phyloP scores from a whole-genome alignment of 2,113 vertebrate genomes.

The Mustela lutreola region DNA sequence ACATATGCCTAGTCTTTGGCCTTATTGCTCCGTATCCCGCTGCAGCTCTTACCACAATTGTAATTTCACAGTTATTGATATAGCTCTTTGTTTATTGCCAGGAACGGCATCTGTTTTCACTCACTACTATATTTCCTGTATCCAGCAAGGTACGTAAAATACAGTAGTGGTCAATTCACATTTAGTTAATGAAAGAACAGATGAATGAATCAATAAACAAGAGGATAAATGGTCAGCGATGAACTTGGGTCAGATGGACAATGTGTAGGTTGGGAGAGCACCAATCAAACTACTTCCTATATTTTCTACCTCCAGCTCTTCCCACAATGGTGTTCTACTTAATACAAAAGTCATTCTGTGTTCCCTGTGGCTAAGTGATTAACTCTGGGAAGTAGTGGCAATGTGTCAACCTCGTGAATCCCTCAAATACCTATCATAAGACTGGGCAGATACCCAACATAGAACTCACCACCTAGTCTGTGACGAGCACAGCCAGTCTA shows the following conservation, averaged over 20 bases:
- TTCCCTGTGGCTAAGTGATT: background rate
- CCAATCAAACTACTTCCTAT: background rate
- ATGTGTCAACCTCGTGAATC: background rate
- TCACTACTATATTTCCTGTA: background rate
- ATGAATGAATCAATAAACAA: background rate
- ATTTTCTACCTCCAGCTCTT: background rate
- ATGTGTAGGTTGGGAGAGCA: background rate
- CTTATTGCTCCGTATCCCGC: background rate
- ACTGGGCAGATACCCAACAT: background rate
- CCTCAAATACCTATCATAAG: background rate
- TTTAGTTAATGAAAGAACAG: background rate
- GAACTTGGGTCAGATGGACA: background rate
- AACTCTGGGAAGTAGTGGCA: background rate
- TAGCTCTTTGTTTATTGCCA: background rate
- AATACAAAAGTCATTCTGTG: background rate
- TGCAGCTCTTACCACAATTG: background rate
- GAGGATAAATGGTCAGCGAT: background rate
- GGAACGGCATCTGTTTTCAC: background rate
- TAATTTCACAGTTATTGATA: background rate
- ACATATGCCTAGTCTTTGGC: background rate
- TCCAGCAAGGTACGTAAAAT: background rate
- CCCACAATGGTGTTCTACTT: background rate
- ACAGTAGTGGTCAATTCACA: background rate
- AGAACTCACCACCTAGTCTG: background rate
- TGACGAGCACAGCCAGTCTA: background rate